A percentile compares a stretch with the other conserved stretches of the same genome.
Conservation (phyloP, 2,797 vertebrate genomes). For the Sebastolobus alascanus region DNA sequence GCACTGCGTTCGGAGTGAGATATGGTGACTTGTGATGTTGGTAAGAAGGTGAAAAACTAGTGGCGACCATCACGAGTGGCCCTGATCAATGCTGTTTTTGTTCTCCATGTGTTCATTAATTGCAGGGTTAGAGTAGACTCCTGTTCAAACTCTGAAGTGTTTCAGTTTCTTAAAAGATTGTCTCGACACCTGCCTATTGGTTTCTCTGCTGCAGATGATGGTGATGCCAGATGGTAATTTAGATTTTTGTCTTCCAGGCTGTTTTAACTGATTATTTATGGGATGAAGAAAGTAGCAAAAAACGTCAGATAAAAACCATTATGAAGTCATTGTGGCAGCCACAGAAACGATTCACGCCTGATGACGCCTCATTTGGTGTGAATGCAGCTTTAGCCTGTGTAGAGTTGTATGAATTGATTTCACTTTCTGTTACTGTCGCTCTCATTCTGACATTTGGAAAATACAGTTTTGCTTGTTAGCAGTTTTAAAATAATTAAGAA, state of each 20-base stretch:
- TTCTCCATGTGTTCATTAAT: conserved; percentile 9
- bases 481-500: neutral
- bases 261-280: conserved; percentile 20
- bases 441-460: neutral
- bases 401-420: neutral
- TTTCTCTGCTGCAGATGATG: neutral
- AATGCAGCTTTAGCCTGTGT: too few relatives aligned
- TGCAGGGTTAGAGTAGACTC: conserved; percentile 24
- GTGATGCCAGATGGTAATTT: neutral
- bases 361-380: too few relatives aligned
- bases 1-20: conserved; percentile 58
- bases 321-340: neutral
- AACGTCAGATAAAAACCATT: neutral
- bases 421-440: neutral
- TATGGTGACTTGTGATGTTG: conserved; percentile 13
- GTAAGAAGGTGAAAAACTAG: conserved; percentile 3
- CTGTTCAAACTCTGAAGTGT: neutral
- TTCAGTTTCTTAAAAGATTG: neutral
- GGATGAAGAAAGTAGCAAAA: neutral
- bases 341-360: neutral
- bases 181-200: neutral
- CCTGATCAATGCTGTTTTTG: conserved; percentile 29
- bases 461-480: neutral
- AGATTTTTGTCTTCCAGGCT: neutral
- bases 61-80: neutral